phyloP scores from a whole-genome alignment of 2,113 vertebrate species.

The Corvus hawaiiensis region DNA sequence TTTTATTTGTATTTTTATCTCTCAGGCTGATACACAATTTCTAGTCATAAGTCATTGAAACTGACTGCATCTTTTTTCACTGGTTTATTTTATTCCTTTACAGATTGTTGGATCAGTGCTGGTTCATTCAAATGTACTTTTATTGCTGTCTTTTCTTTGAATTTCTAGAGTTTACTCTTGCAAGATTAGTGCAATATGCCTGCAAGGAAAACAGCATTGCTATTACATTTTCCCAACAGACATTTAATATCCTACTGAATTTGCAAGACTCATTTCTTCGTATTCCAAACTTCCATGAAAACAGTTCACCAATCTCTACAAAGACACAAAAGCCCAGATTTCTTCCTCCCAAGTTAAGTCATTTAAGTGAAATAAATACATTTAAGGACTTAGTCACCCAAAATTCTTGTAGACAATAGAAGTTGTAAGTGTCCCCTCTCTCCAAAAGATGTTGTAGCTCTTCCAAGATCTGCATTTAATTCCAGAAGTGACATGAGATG shows the following conservation, averaged over 20 bases:
- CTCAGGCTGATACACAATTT: background rate
- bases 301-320: background rate
- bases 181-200: background rate
- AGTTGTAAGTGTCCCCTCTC: background rate
- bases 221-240: background rate
- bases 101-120: background rate
- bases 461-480: background rate
- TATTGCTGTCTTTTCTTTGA: background rate
- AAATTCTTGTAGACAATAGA: background rate
- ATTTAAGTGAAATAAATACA: background rate
- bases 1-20: constrained; percentile 4
- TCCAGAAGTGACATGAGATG: background rate
- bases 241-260: background rate
- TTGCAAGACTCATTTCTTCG: background rate
- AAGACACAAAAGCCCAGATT: background rate
- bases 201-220: background rate
- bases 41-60: background rate
- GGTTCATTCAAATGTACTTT: background rate
- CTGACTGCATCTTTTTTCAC: background rate
- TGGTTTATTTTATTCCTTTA: background rate
- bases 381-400: background rate
- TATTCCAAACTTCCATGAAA: background rate
- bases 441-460: background rate
- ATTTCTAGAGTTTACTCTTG: background rate
- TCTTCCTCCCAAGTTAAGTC: background rate